Evolutionary conservation across 2,888 invertebrate species (phyloP).

Genomic region (Dynastes hyllus): DNA sequence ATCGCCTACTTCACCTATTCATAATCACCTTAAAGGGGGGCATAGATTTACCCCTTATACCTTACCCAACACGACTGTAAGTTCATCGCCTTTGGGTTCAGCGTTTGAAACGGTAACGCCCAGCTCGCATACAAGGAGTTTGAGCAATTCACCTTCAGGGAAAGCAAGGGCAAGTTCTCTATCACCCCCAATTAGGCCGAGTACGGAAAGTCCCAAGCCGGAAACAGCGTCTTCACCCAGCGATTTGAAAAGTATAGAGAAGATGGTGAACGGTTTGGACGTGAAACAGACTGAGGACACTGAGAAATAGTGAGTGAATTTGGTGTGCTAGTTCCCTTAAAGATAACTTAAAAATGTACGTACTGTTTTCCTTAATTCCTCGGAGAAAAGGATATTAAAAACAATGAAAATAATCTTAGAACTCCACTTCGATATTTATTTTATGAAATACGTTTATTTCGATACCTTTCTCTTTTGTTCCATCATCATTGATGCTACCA

Average conservation of each 20-base stretch:
- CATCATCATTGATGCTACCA: conserved; percentile 4
- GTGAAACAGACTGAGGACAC: conserved; percentile 77
- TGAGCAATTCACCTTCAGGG: conserved; percentile 77
- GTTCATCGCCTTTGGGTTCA: conserved; percentile 80
- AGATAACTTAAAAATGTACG: too few species aligned
- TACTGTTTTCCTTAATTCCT: too few species aligned
- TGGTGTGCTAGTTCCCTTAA: too few species aligned
- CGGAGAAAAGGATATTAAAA: too few species aligned
- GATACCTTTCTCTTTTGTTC: not conserved
- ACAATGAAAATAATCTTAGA: not conserved
- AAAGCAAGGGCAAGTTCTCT: conserved; percentile 70
- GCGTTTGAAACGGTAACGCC: conserved; percentile 94
- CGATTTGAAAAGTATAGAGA: conserved; percentile 96
- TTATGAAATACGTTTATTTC: not conserved
- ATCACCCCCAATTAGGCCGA: conserved; percentile 75
- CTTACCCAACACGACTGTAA: conserved; percentile 76
- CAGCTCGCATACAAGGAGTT: conserved; percentile 78
- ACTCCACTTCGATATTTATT: conserved; percentile 2
- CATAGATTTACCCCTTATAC: conserved; percentile 94
- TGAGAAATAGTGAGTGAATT: conserved; percentile 65
- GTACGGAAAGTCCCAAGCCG: conserved; percentile 74
- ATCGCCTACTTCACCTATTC: conserved; percentile 76
- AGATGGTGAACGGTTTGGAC: conserved; percentile 97
- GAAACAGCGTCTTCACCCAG: conserved; percentile 78
- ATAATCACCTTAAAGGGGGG: conserved; percentile 80